Evolutionary conservation across 2,888 invertebrate species (phyloP).

Genomic region (Netelia melanura): DNA sequence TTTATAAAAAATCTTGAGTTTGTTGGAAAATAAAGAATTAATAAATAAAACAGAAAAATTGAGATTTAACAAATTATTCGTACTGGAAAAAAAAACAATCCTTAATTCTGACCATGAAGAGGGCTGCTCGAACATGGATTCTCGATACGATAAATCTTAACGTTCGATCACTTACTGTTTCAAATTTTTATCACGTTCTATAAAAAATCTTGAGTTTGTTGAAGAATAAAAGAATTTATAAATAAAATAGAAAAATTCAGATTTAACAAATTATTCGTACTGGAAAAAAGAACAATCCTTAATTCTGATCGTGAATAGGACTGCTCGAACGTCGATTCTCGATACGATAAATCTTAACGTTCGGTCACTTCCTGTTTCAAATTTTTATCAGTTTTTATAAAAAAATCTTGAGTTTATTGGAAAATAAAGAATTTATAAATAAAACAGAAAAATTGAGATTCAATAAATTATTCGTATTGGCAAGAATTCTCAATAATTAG

Average conservation of each 20-base stretch:
- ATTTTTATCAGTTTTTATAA: neutral
- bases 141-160: constrained; percentile 31
- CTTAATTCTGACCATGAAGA: neutral
- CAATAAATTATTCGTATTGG: too few relatives aligned
- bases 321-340: neutral
- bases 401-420: too few relatives aligned
- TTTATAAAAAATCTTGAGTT: neutral
- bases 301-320: neutral
- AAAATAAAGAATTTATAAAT: too few relatives aligned
- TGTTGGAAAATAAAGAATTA: too few relatives aligned
- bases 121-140: constrained; percentile 1
- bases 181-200: neutral
- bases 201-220: too few relatives aligned
- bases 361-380: neutral
- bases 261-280: too few relatives aligned
- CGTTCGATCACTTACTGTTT: neutral
- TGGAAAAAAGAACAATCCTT: constrained; percentile 4
- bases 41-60: too few relatives aligned
- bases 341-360: constrained; percentile 31
- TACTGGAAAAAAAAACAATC: constrained; percentile 11
- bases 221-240: too few relatives aligned
- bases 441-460: too few relatives aligned
- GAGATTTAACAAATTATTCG: too few relatives aligned
- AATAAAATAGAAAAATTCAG: too few relatives aligned
- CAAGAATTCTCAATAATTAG: too few relatives aligned